phyloP scores from a whole-genome alignment of 23 tunicate genomes.

The Styela clava region DNA sequence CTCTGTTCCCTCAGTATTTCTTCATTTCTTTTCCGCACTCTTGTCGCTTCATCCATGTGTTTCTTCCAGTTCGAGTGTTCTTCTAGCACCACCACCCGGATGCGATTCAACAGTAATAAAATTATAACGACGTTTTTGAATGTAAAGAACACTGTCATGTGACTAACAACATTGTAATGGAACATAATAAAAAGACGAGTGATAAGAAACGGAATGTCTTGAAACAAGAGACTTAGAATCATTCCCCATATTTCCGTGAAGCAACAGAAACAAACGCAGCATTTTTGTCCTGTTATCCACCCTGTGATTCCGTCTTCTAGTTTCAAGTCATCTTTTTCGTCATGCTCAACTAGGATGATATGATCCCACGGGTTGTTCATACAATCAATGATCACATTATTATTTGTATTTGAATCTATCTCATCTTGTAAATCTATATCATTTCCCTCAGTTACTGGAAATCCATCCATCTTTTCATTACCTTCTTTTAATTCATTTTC shows the following conservation, averaged over 20 bases:
- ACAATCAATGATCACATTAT: no score
- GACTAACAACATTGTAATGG: conserved; percentile 71
- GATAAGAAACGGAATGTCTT: conserved; percentile 83
- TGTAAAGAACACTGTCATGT: conserved; percentile 84
- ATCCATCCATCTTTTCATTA: no score
- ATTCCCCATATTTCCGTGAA: conserved; percentile 87
- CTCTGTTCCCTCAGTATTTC: conserved; percentile 26
- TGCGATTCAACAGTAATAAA: conserved; percentile 54
- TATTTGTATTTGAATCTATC: no score
- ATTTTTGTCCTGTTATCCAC: conserved; percentile 1
- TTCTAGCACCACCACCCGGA: conserved; percentile 60
- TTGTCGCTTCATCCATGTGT: conserved; percentile 38
- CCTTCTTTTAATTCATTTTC: no score
- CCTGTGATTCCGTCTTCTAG: not conserved
- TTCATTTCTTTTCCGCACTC: conserved; percentile 21
- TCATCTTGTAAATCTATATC: no score
- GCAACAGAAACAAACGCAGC: conserved; percentile 67
- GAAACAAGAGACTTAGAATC: conserved; percentile 67
- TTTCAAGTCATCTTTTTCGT: conserved; percentile 18
- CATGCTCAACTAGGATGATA: not conserved
- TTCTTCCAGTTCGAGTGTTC: conserved; percentile 45
- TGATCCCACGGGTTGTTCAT: conserved; percentile 26
- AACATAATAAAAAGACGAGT: conserved; percentile 59
- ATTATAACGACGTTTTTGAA: conserved; percentile 80
- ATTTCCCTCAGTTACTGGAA: no score